Evolutionary conservation across 2,113 vertebrate genomes (phyloP).

Genomic region (Rhabdomys dilectus): DNA sequence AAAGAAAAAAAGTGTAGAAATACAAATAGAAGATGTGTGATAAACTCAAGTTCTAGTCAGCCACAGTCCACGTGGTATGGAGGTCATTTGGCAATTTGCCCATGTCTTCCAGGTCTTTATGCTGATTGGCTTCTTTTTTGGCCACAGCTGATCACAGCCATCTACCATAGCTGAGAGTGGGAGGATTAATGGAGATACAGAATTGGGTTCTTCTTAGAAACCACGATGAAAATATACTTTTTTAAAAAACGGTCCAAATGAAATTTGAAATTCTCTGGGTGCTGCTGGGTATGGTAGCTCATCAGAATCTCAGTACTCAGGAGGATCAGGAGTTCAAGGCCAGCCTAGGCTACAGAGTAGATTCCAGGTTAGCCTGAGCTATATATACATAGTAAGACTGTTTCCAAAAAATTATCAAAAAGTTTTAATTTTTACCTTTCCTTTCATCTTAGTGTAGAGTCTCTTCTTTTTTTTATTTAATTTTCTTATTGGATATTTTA

Average conservation of each 20-base stretch:
- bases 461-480: not conserved
- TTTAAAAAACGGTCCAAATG: not conserved
- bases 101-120: not conserved
- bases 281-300: not conserved
- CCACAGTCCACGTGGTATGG: not conserved
- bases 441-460: not conserved
- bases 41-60: slow-evolving; percentile 14
- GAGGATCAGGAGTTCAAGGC: not conserved
- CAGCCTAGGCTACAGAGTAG: not conserved
- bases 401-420: not conserved
- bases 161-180: slow-evolving; percentile 13
- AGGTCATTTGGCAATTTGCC: not conserved
- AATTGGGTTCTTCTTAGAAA: slow-evolving; percentile 44
- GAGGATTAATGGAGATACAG: slow-evolving; percentile 16
- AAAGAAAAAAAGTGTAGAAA: not conserved
- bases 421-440: slow-evolving; percentile 42
- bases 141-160: not conserved
- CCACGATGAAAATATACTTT: slow-evolving; percentile 33
- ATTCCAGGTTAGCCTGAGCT: not conserved
- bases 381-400: not conserved
- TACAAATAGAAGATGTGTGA: not conserved
- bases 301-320: not conserved
- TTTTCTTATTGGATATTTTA: too few relatives aligned
- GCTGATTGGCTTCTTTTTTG: not conserved
- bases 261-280: slow-evolving; percentile 34